Percentiles rank a stretch among this genome's conserved stretches.
Evolutionary conservation across 53 echinoderm and acorn worm genomes (phyloP).

Genomic region (Holothuria scabra): DNA sequence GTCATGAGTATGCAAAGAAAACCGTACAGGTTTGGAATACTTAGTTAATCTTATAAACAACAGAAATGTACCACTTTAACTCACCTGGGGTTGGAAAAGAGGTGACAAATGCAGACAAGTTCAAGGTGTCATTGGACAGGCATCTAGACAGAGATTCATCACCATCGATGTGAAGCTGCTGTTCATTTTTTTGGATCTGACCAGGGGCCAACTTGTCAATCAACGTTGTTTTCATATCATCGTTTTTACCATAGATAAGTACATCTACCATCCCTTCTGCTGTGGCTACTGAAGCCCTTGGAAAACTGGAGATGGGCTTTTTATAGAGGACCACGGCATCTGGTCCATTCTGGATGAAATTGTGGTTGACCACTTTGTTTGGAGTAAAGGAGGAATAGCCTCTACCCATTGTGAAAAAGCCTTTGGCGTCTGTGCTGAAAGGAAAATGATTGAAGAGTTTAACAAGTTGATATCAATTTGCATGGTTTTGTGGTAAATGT

Average conservation of each 20-base stretch:
- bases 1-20: too few relatives aligned
- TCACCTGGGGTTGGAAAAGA: slow-evolving; percentile 81
- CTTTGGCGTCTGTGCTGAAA: slow-evolving; percentile 61
- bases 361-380: slow-evolving; percentile 55
- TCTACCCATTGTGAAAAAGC: slow-evolving; percentile 70
- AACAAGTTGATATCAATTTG: neutral
- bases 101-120: slow-evolving; percentile 73
- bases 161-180: slow-evolving; percentile 24
- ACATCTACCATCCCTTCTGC: slow-evolving; percentile 72
- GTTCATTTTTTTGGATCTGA: slow-evolving; percentile 69
- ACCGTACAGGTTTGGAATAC: too few relatives aligned
- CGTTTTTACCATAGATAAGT: slow-evolving; percentile 69
- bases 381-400: slow-evolving; percentile 53
- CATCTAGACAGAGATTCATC: slow-evolving; percentile 77
- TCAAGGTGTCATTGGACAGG: slow-evolving; percentile 52
- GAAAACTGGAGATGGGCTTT: slow-evolving; percentile 56
- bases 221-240: slow-evolving; percentile 44
- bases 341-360: slow-evolving; percentile 86
- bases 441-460: neutral
- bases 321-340: slow-evolving; percentile 87
- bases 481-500: too few relatives aligned
- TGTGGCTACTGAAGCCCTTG: slow-evolving; percentile 64
- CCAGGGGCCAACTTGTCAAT: slow-evolving; percentile 72
- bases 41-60: too few relatives aligned
- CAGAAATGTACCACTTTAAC: too few relatives aligned